Percentiles rank a stretch among this genome's conserved stretches.
These are phyloP conservation scores for Drosophila borealis DNA, from an alignment of 2,888 invertebrate genomes.

Conservation along the genomic window DNA sequence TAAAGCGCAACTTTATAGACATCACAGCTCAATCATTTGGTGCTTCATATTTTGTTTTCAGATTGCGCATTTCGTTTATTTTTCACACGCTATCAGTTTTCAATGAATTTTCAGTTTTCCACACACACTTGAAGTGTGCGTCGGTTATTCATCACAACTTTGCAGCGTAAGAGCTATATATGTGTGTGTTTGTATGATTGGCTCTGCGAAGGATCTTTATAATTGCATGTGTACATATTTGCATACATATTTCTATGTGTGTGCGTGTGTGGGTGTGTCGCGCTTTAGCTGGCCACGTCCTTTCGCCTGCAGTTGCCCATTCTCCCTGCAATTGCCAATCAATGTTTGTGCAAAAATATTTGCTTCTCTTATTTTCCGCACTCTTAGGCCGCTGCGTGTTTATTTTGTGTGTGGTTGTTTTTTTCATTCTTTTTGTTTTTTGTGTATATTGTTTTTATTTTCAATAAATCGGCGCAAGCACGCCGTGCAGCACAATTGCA, in stretches of 20 bases:
- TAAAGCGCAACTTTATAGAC: conserved; percentile 31
- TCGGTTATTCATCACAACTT: conserved; percentile 66
- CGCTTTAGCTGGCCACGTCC: conserved; percentile 20
- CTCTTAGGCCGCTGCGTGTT: conserved; percentile 67
- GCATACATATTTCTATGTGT: conserved; percentile 21
- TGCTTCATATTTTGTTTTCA: conserved; percentile 63
- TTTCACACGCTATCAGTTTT: conserved; percentile 81
- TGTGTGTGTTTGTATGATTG: conserved; percentile 1
- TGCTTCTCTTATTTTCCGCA: conserved; percentile 71
- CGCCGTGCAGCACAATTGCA: conserved; percentile 71
- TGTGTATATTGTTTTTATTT: conserved; percentile 62
- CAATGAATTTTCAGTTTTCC: conserved; percentile 75
- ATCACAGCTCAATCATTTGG: conserved; percentile 46
- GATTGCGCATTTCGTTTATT: conserved; percentile 74
- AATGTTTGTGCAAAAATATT: conserved; percentile 79
- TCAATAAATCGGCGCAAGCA: conserved; percentile 72
- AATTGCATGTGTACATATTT: background rate
- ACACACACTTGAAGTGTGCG: conserved; percentile 49
- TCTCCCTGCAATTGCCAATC: conserved; percentile 69
- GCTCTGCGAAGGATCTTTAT: conserved; percentile 11
- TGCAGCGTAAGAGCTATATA: conserved; percentile 30
- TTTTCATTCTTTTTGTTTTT: conserved; percentile 5
- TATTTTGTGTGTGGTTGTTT: conserved; percentile 12
- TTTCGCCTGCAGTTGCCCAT: conserved; percentile 16
- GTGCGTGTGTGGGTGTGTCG: conserved; percentile 29